Evolutionary conservation across 2,888 invertebrate species (phyloP), one percentile per base, ranked within the genome.

Genomic region (Tetrapedia diversipes): DNA sequence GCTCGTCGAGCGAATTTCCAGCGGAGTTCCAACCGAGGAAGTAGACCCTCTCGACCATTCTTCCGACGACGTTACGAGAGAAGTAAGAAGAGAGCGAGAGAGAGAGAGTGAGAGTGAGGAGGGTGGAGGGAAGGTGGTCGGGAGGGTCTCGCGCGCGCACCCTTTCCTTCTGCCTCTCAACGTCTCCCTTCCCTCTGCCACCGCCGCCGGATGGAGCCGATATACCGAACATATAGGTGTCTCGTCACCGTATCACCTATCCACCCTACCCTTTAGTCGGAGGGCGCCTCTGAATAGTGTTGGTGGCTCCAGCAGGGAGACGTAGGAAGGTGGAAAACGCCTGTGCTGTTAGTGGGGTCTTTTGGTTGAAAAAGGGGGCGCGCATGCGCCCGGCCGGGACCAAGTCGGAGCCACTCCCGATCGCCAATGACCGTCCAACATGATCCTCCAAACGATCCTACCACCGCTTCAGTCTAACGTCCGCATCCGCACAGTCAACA

Each of bases 401-500:
- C 77, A 63, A 80, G 78, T 73, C 70, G 60, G 80, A 80, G 86
- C 86, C 87, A 86, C 83, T 85, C 86, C 86, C 88, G 87, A 84
- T 86, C 83, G 84, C 71, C 81, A 79, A 84, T 81, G 85, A 83
- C 77, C 83, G 84, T 85, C 86, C 82, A 85, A 84, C 84, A 84
- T 80, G 86, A 81, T 83, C 83, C 82, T 79, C 83, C 75, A 77
- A 66, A 83, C 80, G 86, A 84, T 85, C 85, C 87, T 82, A 84
- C 83, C 85, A 84, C 82, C 86, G 87, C 86, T 88, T 91, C 90
- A 91, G 91, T 91, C 89, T 88, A 84, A 86, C 89, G 89, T 88
- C 90, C 90, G 91, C 90, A 90, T 88, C 86, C 89, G 91, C 86
- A 87, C 86, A 87, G 87, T 81, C 85, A 85, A 88, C 90, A 86